Percentiles rank a stretch among this genome's conserved stretches.
Conservation (phyloP, 1,140 invertebrate genomes). For the Arctopsyche grandis region DNA sequence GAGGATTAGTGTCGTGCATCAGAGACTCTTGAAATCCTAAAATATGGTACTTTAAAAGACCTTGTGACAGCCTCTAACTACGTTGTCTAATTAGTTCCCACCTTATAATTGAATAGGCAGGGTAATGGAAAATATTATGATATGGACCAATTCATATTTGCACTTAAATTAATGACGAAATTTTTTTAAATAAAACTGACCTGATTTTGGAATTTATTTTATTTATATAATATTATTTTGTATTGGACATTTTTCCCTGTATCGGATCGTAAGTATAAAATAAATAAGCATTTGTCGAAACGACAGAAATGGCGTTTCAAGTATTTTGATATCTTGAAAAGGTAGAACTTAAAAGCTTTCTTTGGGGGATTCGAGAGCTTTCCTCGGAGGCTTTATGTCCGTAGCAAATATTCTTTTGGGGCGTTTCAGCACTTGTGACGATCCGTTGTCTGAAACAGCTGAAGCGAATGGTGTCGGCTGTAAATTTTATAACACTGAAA, state of each 20-base stretch:
- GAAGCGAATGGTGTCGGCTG: neutral
- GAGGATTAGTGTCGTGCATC: neutral
- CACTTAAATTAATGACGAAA: no score
- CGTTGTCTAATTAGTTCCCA: slow-evolving; percentile 39
- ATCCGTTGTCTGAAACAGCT: slow-evolving; percentile 16
- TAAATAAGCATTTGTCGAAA: neutral
- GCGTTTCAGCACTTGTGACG: slow-evolving; percentile 1
- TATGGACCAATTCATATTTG: no score
- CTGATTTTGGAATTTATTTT: no score
- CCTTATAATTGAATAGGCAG: neutral
- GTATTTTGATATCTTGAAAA: slow-evolving; percentile 32
- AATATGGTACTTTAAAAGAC: slow-evolving; percentile 14
- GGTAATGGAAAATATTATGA: no score
- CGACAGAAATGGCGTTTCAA: slow-evolving; percentile 11
- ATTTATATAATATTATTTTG: no score
- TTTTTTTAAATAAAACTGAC: no score
- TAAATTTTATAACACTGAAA: neutral
- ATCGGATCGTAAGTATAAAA: slow-evolving; percentile 13
- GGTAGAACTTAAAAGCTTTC: slow-evolving; percentile 38
- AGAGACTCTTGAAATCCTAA: slow-evolving; percentile 11
- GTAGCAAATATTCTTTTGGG: slow-evolving; percentile 21
- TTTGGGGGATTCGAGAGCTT: slow-evolving; percentile 33
- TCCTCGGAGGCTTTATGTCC: slow-evolving; percentile 18
- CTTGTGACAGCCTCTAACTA: slow-evolving; percentile 16
- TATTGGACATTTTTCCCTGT: neutral